Evolutionary conservation across 2,888 invertebrate genomes (phyloP).

Genomic region (Anoplius nigerrimus): DNA sequence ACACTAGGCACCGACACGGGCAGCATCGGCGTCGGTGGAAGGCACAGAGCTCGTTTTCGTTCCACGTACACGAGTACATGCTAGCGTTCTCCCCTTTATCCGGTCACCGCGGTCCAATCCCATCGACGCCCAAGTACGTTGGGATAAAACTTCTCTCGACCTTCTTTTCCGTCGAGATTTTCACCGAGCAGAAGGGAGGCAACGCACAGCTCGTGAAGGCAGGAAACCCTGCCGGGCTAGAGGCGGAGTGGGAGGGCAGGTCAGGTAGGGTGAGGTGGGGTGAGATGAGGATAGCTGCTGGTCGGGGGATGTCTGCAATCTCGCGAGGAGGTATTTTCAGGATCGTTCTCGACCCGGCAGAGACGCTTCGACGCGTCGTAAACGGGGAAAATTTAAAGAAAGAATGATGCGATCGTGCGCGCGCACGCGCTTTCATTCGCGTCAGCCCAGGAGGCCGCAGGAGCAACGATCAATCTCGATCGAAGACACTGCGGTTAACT

Average conservation of each 20-base stretch:
- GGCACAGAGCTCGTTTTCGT: constrained; percentile 12
- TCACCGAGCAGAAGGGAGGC: background rate
- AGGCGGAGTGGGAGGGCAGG: no score
- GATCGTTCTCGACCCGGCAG: constrained; percentile 34
- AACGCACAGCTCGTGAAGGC: background rate
- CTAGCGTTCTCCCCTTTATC: constrained; percentile 33
- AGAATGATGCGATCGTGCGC: constrained; percentile 23
- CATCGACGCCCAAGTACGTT: constrained; percentile 1
- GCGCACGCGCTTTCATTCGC: background rate
- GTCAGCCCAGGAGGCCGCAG: background rate
- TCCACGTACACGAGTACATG: constrained; percentile 18
- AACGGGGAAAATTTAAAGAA: constrained; percentile 46
- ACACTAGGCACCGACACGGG: background rate
- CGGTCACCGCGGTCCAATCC: constrained; percentile 25
- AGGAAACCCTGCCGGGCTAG: background rate
- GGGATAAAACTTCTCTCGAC: constrained; percentile 7
- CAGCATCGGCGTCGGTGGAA: constrained; percentile 22
- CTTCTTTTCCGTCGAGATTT: constrained; percentile 1
- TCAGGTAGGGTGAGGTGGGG: background rate
- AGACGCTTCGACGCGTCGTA: constrained; percentile 37
- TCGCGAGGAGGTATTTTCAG: constrained; percentile 32
- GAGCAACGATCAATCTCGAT: constrained; percentile 35
- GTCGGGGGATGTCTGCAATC: constrained; percentile 33
- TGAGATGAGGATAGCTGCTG: no score
- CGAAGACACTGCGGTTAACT: constrained; percentile 5